Percentiles rank a stretch among this genome's conserved stretches.
Evolutionary conservation across 2,888 invertebrate genomes (phyloP).

Genomic region (Tryphoninae sp.): DNA sequence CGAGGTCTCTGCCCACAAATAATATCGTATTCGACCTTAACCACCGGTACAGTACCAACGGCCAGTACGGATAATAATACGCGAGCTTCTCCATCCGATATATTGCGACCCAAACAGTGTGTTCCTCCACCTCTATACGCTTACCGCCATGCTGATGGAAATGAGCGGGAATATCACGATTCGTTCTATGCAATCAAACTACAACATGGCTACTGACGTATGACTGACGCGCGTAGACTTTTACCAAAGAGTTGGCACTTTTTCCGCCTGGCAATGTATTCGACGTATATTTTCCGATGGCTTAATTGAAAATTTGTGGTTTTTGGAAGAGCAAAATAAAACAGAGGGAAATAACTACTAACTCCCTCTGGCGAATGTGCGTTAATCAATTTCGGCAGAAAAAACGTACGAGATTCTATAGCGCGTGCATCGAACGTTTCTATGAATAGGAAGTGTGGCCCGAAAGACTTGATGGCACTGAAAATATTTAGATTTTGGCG

Average conservation of each 20-base stretch:
- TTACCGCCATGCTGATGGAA: background rate
- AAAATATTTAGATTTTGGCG: too few relatives aligned
- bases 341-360: background rate
- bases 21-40: conserved; percentile 26
- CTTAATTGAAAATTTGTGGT: background rate
- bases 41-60: conserved; percentile 23
- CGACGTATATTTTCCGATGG: background rate
- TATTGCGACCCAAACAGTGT: background rate
- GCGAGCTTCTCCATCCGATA: background rate
- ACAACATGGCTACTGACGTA: conserved; percentile 38
- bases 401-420: too few relatives aligned
- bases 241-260: background rate
- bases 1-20: conserved; percentile 16
- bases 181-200: conserved; percentile 16
- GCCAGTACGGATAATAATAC: conserved; percentile 38
- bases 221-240: conserved; percentile 15
- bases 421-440: too few relatives aligned
- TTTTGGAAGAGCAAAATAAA: background rate
- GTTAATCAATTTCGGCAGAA: too few relatives aligned
- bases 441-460: too few relatives aligned
- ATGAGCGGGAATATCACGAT: conserved; percentile 18
- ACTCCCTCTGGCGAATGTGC: too few relatives aligned
- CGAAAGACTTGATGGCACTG: too few relatives aligned
- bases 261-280: background rate
- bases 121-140: background rate